Evolutionary conservation across 1,140 invertebrate species (phyloP).

Genomic region (Drosophila subobscura): DNA sequence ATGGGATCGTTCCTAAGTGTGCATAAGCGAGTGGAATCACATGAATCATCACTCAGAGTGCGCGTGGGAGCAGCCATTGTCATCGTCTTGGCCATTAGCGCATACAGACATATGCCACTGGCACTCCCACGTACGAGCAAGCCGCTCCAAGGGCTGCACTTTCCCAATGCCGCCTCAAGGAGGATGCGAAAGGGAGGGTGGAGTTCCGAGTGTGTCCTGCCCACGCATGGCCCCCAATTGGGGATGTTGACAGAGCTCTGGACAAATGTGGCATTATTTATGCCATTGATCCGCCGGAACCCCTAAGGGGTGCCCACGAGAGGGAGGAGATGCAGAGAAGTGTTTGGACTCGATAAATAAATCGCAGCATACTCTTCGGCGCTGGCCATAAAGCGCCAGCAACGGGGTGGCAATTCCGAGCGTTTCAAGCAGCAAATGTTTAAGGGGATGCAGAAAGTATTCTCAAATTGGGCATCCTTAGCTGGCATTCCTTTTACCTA

Average conservation of each 20-base stretch:
- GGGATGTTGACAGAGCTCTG: slow-evolving; percentile 35
- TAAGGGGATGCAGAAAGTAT: too few species aligned
- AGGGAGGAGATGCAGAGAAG: slow-evolving; percentile 13
- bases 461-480: too few species aligned
- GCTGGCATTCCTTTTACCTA: too few species aligned
- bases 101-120: slow-evolving; percentile 54
- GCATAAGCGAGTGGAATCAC: slow-evolving; percentile 65
- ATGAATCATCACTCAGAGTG: slow-evolving; percentile 59
- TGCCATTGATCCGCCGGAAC: slow-evolving; percentile 57
- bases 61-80: slow-evolving; percentile 62
- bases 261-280: slow-evolving; percentile 69
- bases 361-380: slow-evolving; percentile 72
- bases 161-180: not conserved
- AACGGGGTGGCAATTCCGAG: slow-evolving; percentile 56
- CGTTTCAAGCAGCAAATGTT: not conserved
- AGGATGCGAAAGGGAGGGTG: too few species aligned
- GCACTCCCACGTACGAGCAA: slow-evolving; percentile 44
- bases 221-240: slow-evolving; percentile 36
- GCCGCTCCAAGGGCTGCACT: slow-evolving; percentile 60
- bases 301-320: not conserved
- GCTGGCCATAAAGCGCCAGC: slow-evolving; percentile 57
- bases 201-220: slow-evolving; percentile 20
- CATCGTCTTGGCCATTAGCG: slow-evolving; percentile 63
- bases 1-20: slow-evolving; percentile 52
- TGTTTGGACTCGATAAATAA: slow-evolving; percentile 43